phyloP scores from a whole-genome alignment of 2,113 vertebrate genomes.

The Martes martes region DNA sequence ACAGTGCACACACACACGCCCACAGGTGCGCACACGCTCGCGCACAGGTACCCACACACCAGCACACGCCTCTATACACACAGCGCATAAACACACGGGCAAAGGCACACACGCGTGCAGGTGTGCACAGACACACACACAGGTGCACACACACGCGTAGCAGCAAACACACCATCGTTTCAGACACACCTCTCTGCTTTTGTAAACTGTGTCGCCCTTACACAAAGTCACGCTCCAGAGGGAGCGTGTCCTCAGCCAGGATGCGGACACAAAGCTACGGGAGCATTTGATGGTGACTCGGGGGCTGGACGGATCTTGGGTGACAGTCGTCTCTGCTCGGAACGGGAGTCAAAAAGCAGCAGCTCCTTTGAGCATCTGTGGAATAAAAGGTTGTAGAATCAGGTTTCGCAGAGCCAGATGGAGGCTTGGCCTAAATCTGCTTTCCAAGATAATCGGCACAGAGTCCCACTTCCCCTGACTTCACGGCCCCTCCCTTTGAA shows the following conservation, averaged over 20 bases:
- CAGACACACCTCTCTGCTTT: too few relatives aligned
- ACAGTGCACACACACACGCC: neutral
- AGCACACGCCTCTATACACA: accelerated
- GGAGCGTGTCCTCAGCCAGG: neutral
- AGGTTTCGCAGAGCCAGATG: neutral
- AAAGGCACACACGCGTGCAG: neutral
- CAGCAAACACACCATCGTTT: accelerated
- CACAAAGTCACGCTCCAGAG: neutral
- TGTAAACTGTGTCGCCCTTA: neutral
- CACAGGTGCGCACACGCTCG: accelerated
- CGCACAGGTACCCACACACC: neutral
- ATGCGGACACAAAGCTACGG: neutral
- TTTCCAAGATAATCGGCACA: neutral
- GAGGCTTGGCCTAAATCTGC: neutral
- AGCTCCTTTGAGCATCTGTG: neutral
- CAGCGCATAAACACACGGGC: neutral
- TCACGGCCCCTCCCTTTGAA: neutral
- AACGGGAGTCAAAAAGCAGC: neutral
- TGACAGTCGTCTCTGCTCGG: neutral
- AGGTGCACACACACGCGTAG: accelerated
- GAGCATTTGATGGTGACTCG: accelerated
- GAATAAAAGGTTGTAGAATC: neutral
- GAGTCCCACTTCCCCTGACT: neutral
- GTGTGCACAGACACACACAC: neutral
- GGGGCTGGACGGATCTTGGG: neutral